Evolutionary conservation across 2,797 vertebrate species (phyloP), one percentile per base, ranked within the genome.

Genomic region (Chiloscyllium punctatum): DNA sequence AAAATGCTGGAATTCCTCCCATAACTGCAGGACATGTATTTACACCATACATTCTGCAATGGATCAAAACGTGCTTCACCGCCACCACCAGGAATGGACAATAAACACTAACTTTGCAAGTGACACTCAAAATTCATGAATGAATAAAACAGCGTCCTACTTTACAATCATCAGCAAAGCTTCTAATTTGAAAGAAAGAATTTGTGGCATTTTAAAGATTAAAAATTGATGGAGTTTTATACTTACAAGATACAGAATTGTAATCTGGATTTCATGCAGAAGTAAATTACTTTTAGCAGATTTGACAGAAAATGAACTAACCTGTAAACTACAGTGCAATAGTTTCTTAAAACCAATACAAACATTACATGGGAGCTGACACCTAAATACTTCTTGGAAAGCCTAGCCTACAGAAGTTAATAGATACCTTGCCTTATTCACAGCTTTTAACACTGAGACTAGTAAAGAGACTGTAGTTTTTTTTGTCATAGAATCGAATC

Each of bases 211-310:
- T 94, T 71, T 69, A 72, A 94, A 94, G 23, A 48, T 33, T 91
- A n/a, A 91, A 66, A 91, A 66, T 53, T n/a, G 9, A 25, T 66
- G 6, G 57, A 5, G 33, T 62, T 91, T 91, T 66, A 53, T 71
- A 71, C 92, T 11, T 30, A 27, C n/a, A 94, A 94, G 13, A 71
- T 57, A 57, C 8, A 71, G 23, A 4, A 11, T 37, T 94, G 21
- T 51, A 48, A 69, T 72, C 42, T 48, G 37, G 42, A 94, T 13
- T 94, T 71, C 68, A 94, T 25, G 9, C n/a, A 37, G 66, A 48
- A 37, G 18, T 94, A 94, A 94, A 27, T 27, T 94, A 37, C 23
- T 94, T 94, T 94, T 94, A 94, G 71, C n/a, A 48, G 66, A 94
- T 21, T 71, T 94, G 37, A 21, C 37, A 9, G 66, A 71, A 94